phyloP scores from a whole-genome alignment of 2,797 vertebrate genomes.

The Dallia pectoralis region DNA sequence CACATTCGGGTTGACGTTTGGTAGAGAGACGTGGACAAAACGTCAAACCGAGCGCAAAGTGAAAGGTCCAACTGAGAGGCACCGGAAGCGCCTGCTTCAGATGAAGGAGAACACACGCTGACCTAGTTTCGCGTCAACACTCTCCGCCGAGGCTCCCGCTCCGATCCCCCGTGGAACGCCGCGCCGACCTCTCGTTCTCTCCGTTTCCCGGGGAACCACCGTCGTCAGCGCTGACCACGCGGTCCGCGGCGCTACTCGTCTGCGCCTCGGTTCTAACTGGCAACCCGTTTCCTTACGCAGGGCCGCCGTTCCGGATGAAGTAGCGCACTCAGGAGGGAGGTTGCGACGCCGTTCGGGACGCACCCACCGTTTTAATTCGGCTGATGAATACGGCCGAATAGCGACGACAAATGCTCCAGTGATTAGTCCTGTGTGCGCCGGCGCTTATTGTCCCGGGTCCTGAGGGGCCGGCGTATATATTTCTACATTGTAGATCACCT shows the following conservation, averaged over 20 bases:
- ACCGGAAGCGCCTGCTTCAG: too few species aligned
- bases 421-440: slow-evolving; percentile 51
- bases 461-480: slow-evolving; percentile 1
- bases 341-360: background rate
- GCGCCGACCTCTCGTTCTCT: background rate
- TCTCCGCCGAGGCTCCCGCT: background rate
- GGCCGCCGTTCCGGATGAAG: too few species aligned
- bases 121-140: too few species aligned
- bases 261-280: background rate
- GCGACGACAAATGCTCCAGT: slow-evolving; percentile 54
- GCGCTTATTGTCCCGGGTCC: slow-evolving; percentile 54
- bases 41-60: too few species aligned
- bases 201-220: slow-evolving; percentile 20
- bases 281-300: too few species aligned
- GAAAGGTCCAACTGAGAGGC: too few species aligned
- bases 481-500: background rate
- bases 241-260: slow-evolving; percentile 47
- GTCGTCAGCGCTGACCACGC: slow-evolving; percentile 65
- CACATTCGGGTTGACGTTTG: background rate
- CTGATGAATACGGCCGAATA: slow-evolving; percentile 63
- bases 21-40: background rate
- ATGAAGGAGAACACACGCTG: too few species aligned
- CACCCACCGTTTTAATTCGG: slow-evolving; percentile 55
- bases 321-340: background rate
- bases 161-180: background rate